Conservation (phyloP, 1,140 invertebrate species). For the Leptinotarsa lineolata region DNA sequence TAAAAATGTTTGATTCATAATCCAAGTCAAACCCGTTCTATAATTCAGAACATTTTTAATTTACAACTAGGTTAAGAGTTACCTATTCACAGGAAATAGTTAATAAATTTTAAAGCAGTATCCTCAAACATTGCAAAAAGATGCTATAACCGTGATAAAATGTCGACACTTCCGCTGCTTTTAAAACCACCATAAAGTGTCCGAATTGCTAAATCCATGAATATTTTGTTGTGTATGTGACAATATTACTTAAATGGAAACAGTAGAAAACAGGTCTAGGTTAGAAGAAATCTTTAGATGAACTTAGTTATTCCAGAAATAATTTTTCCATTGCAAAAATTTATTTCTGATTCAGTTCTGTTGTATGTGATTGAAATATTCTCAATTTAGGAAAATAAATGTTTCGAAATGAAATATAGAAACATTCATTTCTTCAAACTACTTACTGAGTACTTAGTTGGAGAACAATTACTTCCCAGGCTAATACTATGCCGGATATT, state of each 20-base stretch:
- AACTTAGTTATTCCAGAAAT: no score
- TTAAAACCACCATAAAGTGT: constrained; percentile 1
- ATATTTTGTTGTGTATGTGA: neutral
- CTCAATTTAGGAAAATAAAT: no score
- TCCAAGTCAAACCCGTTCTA: constrained; percentile 4
- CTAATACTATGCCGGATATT: no score
- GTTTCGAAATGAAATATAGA: no score
- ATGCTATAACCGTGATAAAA: neutral
- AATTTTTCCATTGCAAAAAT: no score
- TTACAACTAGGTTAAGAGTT: constrained; percentile 8
- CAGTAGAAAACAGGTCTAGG: no score
- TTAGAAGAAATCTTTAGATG: no score
- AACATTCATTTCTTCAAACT: no score
- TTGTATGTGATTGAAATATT: no score
- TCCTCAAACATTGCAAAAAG: constrained; percentile 8
- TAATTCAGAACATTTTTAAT: neutral
- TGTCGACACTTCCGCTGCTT: neutral
- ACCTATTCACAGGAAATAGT: constrained; percentile 6
- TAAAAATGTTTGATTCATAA: neutral
- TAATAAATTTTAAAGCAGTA: constrained; percentile 4
- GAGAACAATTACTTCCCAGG: no score
- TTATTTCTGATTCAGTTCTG: no score
- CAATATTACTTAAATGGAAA: neutral
- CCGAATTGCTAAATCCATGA: constrained; percentile 2
- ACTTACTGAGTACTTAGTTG: no score